These are phyloP conservation scores for Aythya baeri DNA, from an alignment of 2,113 vertebrate genomes.

Conservation along the genomic window DNA sequence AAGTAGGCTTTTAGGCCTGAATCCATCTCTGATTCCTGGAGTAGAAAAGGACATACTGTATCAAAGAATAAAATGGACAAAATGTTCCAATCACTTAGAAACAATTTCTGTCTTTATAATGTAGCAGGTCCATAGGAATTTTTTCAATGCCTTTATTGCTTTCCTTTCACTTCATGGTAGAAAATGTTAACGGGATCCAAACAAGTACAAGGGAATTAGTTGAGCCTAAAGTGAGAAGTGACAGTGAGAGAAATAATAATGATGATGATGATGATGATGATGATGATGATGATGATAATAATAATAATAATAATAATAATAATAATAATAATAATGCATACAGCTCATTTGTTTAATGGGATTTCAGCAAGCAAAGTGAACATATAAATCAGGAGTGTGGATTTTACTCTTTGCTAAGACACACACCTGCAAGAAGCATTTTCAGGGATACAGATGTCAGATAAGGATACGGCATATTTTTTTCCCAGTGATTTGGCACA, in stretches of 20 bases:
- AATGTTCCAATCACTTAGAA: neutral
- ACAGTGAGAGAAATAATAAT: neutral
- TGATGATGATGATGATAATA: neutral
- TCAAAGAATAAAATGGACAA: neutral
- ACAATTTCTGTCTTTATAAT: neutral
- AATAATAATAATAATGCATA: neutral
- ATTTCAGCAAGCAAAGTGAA: neutral
- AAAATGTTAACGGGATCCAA: neutral
- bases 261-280: no score
- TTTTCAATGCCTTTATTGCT: neutral
- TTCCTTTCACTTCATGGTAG: neutral
- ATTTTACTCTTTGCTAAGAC: neutral
- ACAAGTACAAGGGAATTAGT: neutral
- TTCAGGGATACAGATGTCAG: neutral
- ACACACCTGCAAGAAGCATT: neutral
- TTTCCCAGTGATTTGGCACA: neutral
- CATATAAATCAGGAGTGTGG: neutral
- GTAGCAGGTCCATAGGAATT: neutral
- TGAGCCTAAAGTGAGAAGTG: neutral
- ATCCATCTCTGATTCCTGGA: neutral
- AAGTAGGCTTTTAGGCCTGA: neutral
- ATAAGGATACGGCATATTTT: neutral
- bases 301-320: neutral
- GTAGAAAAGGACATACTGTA: neutral
- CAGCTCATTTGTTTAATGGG: neutral